Conservation (phyloP, 2,797 vertebrate species). For the Centroberyx gerrardi region DNA sequence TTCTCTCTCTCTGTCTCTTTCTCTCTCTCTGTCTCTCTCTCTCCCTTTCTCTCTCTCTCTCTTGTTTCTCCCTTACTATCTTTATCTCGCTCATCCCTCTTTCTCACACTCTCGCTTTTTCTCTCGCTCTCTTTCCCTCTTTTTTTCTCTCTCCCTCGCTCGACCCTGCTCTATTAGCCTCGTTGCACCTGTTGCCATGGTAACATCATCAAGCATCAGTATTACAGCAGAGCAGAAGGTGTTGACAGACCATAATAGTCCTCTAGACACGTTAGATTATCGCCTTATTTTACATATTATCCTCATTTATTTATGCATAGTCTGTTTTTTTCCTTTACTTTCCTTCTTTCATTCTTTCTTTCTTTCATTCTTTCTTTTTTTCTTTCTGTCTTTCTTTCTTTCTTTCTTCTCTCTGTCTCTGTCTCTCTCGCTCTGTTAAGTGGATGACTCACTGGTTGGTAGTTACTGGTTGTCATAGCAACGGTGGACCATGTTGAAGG, state of each 20-base stretch:
- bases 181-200: slow-evolving; percentile 45
- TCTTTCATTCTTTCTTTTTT: background rate
- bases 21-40: background rate
- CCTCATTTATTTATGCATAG: too few species aligned
- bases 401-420: background rate
- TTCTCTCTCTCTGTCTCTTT: background rate
- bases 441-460: slow-evolving; percentile 52
- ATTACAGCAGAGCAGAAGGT: background rate
- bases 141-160: background rate
- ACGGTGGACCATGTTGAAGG: slow-evolving; percentile 36
- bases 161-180: background rate
- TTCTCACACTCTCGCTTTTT: background rate
- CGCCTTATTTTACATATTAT: too few species aligned
- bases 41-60: background rate
- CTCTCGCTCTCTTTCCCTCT: background rate
- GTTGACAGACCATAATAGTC: background rate
- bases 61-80: background rate
- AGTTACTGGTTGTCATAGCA: slow-evolving; percentile 43
- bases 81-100: background rate
- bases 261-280: too few species aligned
- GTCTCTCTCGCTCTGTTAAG: slow-evolving; percentile 4
- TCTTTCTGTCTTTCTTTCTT: background rate
- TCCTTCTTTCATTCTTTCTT: background rate
- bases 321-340: too few species aligned
- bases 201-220: slow-evolving; percentile 8